A percentile compares a stretch with the other conserved stretches of the same genome.
phyloP scores from a whole-genome alignment of 2,888 invertebrate species.

The Caenorhabditis imperialis region DNA sequence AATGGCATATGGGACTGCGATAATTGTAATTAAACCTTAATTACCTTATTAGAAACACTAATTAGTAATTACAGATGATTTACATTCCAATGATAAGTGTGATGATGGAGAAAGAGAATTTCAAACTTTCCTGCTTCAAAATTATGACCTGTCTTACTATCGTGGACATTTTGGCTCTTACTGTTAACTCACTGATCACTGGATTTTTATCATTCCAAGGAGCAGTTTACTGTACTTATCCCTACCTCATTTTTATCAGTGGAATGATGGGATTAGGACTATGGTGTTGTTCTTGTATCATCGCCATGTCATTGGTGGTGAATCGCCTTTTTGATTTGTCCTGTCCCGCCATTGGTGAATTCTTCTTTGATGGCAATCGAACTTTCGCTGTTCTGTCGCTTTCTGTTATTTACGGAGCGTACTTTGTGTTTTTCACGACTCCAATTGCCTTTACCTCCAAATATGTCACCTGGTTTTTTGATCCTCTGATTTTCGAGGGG shows the following conservation, averaged over 20 bases:
- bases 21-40: slow-evolving; percentile 16
- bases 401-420: slow-evolving; percentile 31
- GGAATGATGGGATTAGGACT: slow-evolving; percentile 34
- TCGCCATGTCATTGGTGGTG: slow-evolving; percentile 29
- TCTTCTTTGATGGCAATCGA: slow-evolving; percentile 17
- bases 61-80: slow-evolving; percentile 9
- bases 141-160: slow-evolving; percentile 43
- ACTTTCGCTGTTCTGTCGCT: slow-evolving; percentile 21
- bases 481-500: slow-evolving; percentile 35
- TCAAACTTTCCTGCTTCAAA: slow-evolving; percentile 46
- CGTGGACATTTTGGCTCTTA: slow-evolving; percentile 31
- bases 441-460: slow-evolving; percentile 33
- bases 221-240: slow-evolving; percentile 37
- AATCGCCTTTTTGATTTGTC: slow-evolving; percentile 30
- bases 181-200: slow-evolving; percentile 44
- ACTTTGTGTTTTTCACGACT: slow-evolving; percentile 42
- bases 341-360: not conserved
- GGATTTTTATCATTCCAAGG: slow-evolving; percentile 32
- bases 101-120: slow-evolving; percentile 27
- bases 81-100: slow-evolving; percentile 35
- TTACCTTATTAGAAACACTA: not conserved
- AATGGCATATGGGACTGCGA: slow-evolving; percentile 23
- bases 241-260: slow-evolving; percentile 27
- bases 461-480: slow-evolving; percentile 39
- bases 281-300: slow-evolving; percentile 46